phyloP scores from a whole-genome alignment of 2,888 invertebrate species.

The Brachypalpus laphriformis region DNA sequence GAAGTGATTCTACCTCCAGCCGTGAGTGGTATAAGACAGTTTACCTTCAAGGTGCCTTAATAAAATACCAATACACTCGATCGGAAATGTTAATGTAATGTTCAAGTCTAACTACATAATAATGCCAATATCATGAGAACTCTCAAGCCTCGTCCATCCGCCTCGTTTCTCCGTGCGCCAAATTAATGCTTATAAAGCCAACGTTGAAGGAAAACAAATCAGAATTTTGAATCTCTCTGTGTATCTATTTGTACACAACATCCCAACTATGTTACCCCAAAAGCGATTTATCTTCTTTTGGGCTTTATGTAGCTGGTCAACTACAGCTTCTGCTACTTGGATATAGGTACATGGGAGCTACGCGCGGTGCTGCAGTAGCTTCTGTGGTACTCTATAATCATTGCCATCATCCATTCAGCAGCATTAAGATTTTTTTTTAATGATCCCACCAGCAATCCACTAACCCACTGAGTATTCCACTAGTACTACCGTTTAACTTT shows the following conservation, averaged over 20 bases:
- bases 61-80: slow-evolving; percentile 48
- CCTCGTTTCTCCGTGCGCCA: neutral
- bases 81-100: slow-evolving; percentile 63
- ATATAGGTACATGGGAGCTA: slow-evolving; percentile 18
- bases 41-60: slow-evolving; percentile 50
- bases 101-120: slow-evolving; percentile 54
- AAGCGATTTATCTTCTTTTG: slow-evolving; percentile 58
- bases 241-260: slow-evolving; percentile 46
- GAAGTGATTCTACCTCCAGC: slow-evolving; percentile 29
- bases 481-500: slow-evolving; percentile 47
- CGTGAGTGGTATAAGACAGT: slow-evolving; percentile 9
- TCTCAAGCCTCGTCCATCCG: neutral
- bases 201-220: slow-evolving; percentile 57
- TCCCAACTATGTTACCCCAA: slow-evolving; percentile 60
- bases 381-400: slow-evolving; percentile 22
- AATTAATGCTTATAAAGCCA: slow-evolving; percentile 32
- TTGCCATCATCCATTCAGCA: slow-evolving; percentile 20
- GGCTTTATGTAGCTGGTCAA: slow-evolving; percentile 36
- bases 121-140: slow-evolving; percentile 62
- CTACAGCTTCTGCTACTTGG: slow-evolving; percentile 4
- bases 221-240: slow-evolving; percentile 36
- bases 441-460: slow-evolving; percentile 6
- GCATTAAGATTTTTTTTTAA: slow-evolving; percentile 28
- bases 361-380: slow-evolving; percentile 25
- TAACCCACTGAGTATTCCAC: neutral